Evolutionary conservation across 2,797 vertebrate genomes (phyloP).

Genomic region (Ctenochaetus hawaiiensis): DNA sequence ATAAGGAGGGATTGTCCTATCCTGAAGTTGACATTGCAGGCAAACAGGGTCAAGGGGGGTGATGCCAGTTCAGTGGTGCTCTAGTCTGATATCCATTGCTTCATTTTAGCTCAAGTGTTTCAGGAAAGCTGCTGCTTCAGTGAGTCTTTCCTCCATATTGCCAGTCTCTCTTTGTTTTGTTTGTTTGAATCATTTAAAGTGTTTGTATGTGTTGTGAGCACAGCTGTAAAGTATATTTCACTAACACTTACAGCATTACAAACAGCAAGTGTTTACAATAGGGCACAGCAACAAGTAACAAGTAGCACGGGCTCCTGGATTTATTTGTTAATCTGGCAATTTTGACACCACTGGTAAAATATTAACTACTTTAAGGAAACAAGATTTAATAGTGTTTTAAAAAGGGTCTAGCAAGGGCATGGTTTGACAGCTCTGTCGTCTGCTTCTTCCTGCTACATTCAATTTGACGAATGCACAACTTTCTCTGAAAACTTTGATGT

Average conservation of each 20-base stretch:
- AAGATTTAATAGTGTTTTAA: background rate
- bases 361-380: background rate
- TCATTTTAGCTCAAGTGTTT: conserved; percentile 63
- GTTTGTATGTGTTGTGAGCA: conserved; percentile 12
- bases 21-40: conserved; percentile 49
- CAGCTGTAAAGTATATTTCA: conserved; percentile 4
- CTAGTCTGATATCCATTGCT: conserved; percentile 32
- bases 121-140: conserved; percentile 40
- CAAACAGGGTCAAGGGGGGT: conserved; percentile 51
- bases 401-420: background rate
- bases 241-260: background rate
- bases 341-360: no score
- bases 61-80: conserved; percentile 31
- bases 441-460: background rate
- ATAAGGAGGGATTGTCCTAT: conserved; percentile 38
- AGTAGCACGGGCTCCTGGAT: background rate
- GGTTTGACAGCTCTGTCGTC: background rate
- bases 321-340: background rate
- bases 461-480: background rate
- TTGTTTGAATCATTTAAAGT: conserved; percentile 6
- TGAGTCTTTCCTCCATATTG: conserved; percentile 13
- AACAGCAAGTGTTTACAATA: conserved; percentile 3
- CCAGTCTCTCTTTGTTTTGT: conserved; percentile 6
- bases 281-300: background rate
- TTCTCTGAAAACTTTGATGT: background rate